phyloP scores from a whole-genome alignment of 2,797 vertebrate species.

The Hippopotamyrus pictus region DNA sequence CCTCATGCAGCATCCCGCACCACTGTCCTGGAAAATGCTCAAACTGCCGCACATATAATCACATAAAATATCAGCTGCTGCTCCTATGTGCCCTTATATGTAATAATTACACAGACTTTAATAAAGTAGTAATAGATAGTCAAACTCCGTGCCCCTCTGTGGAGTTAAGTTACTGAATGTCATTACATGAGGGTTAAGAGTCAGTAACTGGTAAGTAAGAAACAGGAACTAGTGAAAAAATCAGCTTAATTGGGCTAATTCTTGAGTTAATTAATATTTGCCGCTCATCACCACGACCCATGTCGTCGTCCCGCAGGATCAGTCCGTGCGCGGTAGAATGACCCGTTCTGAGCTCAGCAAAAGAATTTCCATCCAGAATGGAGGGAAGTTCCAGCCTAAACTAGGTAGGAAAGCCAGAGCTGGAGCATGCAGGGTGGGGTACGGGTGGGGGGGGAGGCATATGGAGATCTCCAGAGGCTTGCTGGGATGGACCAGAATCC shows the following conservation, averaged over 20 bases:
- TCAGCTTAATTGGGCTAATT: background rate
- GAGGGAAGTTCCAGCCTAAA: background rate
- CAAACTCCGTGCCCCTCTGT: conserved; percentile 3
- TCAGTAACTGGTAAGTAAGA: conserved; percentile 6
- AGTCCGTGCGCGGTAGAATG: background rate
- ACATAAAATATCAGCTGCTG: background rate
- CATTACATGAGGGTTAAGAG: conserved; percentile 4
- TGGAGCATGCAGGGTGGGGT: background rate
- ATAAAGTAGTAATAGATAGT: conserved; percentile 2
- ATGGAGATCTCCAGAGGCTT: background rate
- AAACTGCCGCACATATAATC: background rate
- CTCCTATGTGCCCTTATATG: conserved; percentile 2
- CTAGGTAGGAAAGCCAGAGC: conserved; percentile 44
- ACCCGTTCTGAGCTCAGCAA: background rate
- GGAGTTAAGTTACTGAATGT: background rate
- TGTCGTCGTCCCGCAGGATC: background rate
- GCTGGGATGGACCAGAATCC: background rate
- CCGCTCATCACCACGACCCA: background rate
- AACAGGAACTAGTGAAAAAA: conserved; percentile 12
- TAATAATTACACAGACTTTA: conserved; percentile 1
- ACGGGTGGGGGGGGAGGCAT: background rate
- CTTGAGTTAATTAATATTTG: background rate
- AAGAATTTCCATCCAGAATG: background rate
- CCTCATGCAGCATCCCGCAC: background rate
- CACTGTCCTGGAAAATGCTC: background rate